Evolutionary conservation across 1,140 invertebrate genomes (phyloP).

Genomic region (Andricus grossulariae): DNA sequence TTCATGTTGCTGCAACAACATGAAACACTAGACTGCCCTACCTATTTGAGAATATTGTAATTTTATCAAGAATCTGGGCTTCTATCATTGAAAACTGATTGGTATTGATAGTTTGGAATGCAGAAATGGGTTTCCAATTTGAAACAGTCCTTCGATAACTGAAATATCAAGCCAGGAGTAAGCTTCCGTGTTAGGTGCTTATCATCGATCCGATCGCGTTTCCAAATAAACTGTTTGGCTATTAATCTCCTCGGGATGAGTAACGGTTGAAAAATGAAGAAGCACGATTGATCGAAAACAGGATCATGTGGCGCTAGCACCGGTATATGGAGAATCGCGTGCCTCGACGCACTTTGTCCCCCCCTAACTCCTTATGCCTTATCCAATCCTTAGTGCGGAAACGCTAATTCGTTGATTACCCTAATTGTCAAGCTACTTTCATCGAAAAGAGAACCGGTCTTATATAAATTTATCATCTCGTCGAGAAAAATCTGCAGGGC

Average conservation of each 20-base stretch:
- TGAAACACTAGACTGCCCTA: no score
- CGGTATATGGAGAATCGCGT: constrained; percentile 64
- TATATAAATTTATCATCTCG: constrained; percentile 15
- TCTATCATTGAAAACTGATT: no score
- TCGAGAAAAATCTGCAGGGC: not conserved
- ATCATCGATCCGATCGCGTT: constrained; percentile 27
- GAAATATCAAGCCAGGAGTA: not conserved
- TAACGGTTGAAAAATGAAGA: constrained; percentile 27
- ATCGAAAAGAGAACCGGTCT: constrained; percentile 51
- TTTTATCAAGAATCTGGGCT: no score
- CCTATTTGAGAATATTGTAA: no score
- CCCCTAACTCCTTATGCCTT: constrained; percentile 64
- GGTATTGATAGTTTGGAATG: not conserved
- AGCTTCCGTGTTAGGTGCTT: constrained; percentile 24
- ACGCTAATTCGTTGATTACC: constrained; percentile 71
- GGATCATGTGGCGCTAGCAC: constrained; percentile 40
- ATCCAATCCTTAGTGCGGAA: constrained; percentile 67
- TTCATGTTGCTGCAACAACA: no score
- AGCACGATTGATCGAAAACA: constrained; percentile 36
- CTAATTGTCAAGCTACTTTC: constrained; percentile 64
- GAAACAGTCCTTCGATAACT: not conserved
- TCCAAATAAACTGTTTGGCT: constrained; percentile 29
- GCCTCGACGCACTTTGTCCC: constrained; percentile 69
- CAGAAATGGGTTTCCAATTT: not conserved
- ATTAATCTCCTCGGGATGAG: constrained; percentile 31